These are phyloP conservation scores for Rhipidura dahli DNA, from an alignment of 2,113 vertebrate species.

Conservation along the genomic window DNA sequence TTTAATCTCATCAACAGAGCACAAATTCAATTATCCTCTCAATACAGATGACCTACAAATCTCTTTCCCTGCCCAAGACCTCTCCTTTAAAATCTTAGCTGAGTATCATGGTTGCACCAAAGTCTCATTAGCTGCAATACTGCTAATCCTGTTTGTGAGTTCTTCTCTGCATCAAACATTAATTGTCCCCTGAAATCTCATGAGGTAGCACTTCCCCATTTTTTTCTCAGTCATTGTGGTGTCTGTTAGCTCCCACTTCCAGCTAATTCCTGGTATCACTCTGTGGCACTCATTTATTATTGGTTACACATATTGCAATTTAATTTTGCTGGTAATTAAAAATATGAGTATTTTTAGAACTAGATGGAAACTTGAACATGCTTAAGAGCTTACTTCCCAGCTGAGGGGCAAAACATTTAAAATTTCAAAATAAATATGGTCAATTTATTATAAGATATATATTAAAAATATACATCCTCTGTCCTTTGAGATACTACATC, in stretches of 20 bases:
- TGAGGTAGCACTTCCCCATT: neutral
- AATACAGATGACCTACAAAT: neutral
- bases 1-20: conserved; percentile 4
- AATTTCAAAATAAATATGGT: neutral
- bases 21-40: conserved; percentile 1
- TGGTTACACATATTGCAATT: neutral
- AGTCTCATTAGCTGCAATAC: neutral
- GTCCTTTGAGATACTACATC: neutral
- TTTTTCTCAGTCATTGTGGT: neutral
- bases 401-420: neutral
- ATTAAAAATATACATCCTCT: neutral
- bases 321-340: conserved; percentile 5
- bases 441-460: neutral
- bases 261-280: neutral
- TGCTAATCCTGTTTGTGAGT: neutral
- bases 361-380: neutral
- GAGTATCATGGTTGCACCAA: neutral
- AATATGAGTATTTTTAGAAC: neutral
- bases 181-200: neutral
- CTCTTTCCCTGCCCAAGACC: neutral
- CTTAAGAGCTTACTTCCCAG: neutral
- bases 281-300: neutral
- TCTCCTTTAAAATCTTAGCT: conserved; percentile 1
- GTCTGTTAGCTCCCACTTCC: neutral
- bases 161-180: neutral